phyloP scores from a whole-genome alignment of 2,888 invertebrate species.

The Mythimna loreyi region DNA sequence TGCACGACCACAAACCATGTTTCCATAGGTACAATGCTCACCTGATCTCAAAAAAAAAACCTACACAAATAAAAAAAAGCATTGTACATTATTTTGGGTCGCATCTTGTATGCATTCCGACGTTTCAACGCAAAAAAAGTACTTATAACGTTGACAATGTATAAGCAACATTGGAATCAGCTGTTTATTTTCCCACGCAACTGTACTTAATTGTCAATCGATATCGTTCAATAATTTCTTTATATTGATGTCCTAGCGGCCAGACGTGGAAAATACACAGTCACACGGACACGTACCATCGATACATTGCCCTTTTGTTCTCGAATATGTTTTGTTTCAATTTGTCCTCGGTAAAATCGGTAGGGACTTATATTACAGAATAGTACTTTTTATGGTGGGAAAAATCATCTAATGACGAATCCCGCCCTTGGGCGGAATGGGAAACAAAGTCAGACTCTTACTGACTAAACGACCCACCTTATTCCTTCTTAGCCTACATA shows the following conservation, averaged over 20 bases:
- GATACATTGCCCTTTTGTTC: not conserved
- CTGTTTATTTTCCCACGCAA: slow-evolving; percentile 49
- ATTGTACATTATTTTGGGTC: not conserved
- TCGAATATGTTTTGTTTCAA: not conserved
- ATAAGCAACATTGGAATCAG: slow-evolving; percentile 31
- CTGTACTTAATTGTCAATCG: slow-evolving; percentile 25
- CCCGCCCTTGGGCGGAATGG: too few relatives aligned
- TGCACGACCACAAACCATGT: not conserved
- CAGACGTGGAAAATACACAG: slow-evolving; percentile 1
- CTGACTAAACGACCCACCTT: too few relatives aligned
- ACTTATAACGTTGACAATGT: slow-evolving; percentile 22
- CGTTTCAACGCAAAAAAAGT: slow-evolving; percentile 13
- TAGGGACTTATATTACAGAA: too few relatives aligned
- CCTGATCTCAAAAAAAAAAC: slow-evolving; percentile 3
- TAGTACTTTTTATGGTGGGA: too few relatives aligned
- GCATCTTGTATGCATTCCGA: slow-evolving; percentile 1
- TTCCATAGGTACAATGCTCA: not conserved
- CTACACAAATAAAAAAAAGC: too few relatives aligned
- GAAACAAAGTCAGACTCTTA: too few relatives aligned
- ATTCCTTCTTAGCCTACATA: too few relatives aligned
- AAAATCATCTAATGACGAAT: too few relatives aligned
- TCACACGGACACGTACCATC: not conserved
- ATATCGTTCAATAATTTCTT: slow-evolving; percentile 35
- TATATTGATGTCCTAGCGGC: slow-evolving; percentile 17
- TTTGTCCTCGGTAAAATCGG: not conserved